phyloP scores from a whole-genome alignment of 2,113 vertebrate genomes.

The Felis catus region F.catus_Fca126_mat1.0 CM031420.1:141942001-141942500 shows the following conservation, averaged over 20 bases:
- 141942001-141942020: background rate
- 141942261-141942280: too few relatives aligned
- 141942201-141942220: too few relatives aligned
- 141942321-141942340: too few relatives aligned
- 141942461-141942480: slow-evolving; percentile 8
- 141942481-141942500: background rate
- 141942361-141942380: too few relatives aligned
- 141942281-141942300: too few relatives aligned
- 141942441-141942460: background rate
- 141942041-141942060: background rate
- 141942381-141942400: too few relatives aligned
- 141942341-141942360: too few relatives aligned
- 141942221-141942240: too few relatives aligned
- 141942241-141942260: too few relatives aligned
- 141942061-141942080: background rate
- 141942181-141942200: too few relatives aligned
- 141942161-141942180: slow-evolving; percentile 21
- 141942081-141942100: background rate
- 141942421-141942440: background rate
- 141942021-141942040: background rate
- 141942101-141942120: background rate
- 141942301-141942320: too few relatives aligned
- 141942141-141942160: background rate
- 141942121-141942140: background rate
- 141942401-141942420: background rate